Base-by-base conservation (phyloP, 2,797 vertebrate species). In the Euphonia xanthogaster region DNA sequence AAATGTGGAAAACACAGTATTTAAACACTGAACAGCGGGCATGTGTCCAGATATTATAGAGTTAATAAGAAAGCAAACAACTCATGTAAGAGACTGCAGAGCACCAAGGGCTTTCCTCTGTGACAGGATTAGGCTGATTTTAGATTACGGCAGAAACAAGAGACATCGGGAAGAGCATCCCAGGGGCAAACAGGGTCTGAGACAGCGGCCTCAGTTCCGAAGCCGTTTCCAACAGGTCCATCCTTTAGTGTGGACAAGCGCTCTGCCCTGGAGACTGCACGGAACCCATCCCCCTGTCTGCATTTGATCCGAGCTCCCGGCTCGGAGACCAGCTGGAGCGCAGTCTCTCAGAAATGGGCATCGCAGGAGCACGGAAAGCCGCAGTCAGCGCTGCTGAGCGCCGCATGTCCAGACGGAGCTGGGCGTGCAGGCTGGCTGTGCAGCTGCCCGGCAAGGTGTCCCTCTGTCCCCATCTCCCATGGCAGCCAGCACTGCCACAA, bases 341-440 rank as follows among this genome's bases (percentile, higher is more conserved):
- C 9, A 7, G 47, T 20, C 23, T 9, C 31, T 3, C 10, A 48
- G 61, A 33, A 60, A 37, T 4, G 3, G 31, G 3, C 6, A 4
- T 10, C 60, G 18, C 55, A 14, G 17, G 20, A 21, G 53, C 45
- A 2, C 1, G 7, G 80, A 7, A 24, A 47, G 53, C 27, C n/a
- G 1, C 2, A 4, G 42, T 1, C 33, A 8, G 84, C 48, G 5
- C 47, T 20, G 0, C 1, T 0, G 66, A 60, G 73, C 76, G 14
- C 65, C 53, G 2, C 51, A 2, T 0, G 30, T 9, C 24, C 25
- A 0, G 7, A 4, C 22, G 21, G 35, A 4, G 45, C 2, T 1
- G 0, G 0, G 16, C 2, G 0, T 7, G 4, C 0, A 3, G 42
- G 45, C 57, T 12, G 19, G 19, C 50, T 14, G 7, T 4, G 10